phyloP scores from a whole-genome alignment of 2,113 vertebrate genomes.

The Chlamydotis undulata region DNA sequence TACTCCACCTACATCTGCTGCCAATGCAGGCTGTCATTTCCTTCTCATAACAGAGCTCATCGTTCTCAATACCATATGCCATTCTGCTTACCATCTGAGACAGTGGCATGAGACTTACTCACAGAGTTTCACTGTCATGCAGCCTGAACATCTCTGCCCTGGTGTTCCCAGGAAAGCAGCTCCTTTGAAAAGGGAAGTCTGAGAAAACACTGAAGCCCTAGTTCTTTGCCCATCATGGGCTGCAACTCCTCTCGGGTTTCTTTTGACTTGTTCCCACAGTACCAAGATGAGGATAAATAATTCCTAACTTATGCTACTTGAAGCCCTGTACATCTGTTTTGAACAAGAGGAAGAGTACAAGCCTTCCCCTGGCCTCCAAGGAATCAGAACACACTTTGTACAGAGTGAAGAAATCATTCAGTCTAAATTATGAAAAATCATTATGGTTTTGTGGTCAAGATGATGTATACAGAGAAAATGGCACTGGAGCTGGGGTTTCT shows the following conservation, averaged over 20 bases:
- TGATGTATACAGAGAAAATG: fast-evolving
- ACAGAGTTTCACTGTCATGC: not conserved
- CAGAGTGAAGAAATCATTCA: not conserved
- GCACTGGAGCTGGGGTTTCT: not conserved
- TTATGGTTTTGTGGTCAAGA: not conserved
- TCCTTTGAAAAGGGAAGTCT: not conserved
- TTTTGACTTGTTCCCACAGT: not conserved
- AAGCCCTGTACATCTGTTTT: not conserved
- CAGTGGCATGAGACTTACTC: not conserved
- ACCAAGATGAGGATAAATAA: not conserved
- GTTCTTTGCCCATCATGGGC: not conserved
- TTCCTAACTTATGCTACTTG: not conserved
- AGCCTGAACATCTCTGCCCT: not conserved
- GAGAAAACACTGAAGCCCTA: not conserved
- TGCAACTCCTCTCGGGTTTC: not conserved
- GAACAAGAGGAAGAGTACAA: not conserved
- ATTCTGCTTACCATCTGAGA: not conserved
- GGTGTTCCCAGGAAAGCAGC: not conserved
- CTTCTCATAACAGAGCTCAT: not conserved
- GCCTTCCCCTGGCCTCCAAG: not conserved
- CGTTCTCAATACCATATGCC: not conserved
- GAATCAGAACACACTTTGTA: no score
- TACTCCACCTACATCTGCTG: not conserved
- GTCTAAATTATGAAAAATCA: not conserved
- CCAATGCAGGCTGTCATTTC: not conserved